phyloP scores from a whole-genome alignment of 1,140 invertebrate species.

The Mesaphorura yosii region DNA sequence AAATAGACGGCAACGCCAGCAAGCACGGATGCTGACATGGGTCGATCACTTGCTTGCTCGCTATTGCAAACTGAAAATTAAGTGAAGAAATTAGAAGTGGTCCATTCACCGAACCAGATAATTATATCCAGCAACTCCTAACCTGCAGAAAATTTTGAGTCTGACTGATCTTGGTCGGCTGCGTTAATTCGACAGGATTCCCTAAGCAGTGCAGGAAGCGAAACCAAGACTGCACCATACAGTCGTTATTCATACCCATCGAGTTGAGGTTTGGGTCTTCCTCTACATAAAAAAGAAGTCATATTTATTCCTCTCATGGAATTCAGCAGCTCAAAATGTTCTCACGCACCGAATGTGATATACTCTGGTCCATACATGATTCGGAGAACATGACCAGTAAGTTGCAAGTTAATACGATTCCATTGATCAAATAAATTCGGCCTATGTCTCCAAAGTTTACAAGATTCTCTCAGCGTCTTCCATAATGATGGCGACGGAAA shows the following conservation, averaged over 20 bases:
- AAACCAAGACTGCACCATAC: slow-evolving; percentile 88
- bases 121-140: too few relatives aligned
- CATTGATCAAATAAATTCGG: slow-evolving; percentile 85
- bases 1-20: slow-evolving; percentile 73
- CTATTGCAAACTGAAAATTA: slow-evolving; percentile 48
- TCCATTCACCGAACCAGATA: too few relatives aligned
- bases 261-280: slow-evolving; percentile 72
- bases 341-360: slow-evolving; percentile 46
- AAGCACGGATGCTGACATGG: slow-evolving; percentile 85
- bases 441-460: slow-evolving; percentile 83
- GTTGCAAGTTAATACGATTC: slow-evolving; percentile 80
- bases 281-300: slow-evolving; percentile 49
- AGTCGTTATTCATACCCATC: slow-evolving; percentile 69
- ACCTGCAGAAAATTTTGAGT: slow-evolving; percentile 63
- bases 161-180: slow-evolving; percentile 71
- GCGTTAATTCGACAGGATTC: slow-evolving; percentile 83
- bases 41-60: slow-evolving; percentile 56
- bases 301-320: background rate
- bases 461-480: slow-evolving; percentile 88
- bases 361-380: slow-evolving; percentile 81
- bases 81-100: slow-evolving; percentile 6
- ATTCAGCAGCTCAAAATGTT: background rate
- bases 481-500: slow-evolving; percentile 87
- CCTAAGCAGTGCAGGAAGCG: slow-evolving; percentile 82
- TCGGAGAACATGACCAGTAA: slow-evolving; percentile 68